Percentiles rank a stretch among this genome's conserved stretches.
Evolutionary conservation across 2,797 vertebrate species (phyloP).

Genomic region (Xiphophorus birchmanni): DNA sequence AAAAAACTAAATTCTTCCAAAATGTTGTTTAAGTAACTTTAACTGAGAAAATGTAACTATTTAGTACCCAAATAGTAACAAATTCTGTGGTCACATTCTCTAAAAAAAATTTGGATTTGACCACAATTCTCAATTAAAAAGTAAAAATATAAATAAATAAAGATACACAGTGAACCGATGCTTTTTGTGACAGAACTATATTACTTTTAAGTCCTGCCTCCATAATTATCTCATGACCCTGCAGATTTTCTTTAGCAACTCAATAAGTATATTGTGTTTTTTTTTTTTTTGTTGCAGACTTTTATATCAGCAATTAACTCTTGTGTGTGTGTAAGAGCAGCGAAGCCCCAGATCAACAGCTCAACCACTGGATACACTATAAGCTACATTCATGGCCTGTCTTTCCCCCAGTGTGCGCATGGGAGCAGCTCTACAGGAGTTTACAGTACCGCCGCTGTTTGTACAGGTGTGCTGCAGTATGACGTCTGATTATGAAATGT

Average conservation of each 20-base stretch:
- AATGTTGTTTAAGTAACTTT: too few relatives aligned
- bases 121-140: neutral
- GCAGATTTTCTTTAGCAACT: neutral
- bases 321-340: conserved; percentile 35
- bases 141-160: neutral
- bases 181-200: neutral
- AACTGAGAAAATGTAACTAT: too few relatives aligned
- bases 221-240: neutral
- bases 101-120: too few relatives aligned
- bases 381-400: conserved; percentile 26
- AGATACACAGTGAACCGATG: neutral
- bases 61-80: too few relatives aligned
- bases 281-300: conserved; percentile 2
- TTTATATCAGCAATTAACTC: conserved; percentile 33
- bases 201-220: neutral
- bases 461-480: conserved; percentile 77
- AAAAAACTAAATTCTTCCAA: too few relatives aligned
- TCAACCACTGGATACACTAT: conserved; percentile 17
- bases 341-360: conserved; percentile 22
- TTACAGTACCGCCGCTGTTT: conserved; percentile 73
- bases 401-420: conserved; percentile 6
- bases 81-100: too few relatives aligned
- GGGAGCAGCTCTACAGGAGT: conserved; percentile 44
- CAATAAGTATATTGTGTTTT: neutral
- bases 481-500: conserved; percentile 79